Evolutionary conservation across 1,140 invertebrate genomes (phyloP), one percentile per base, ranked within the genome.

Genomic region (Trichogramma pretiosum): DNA sequence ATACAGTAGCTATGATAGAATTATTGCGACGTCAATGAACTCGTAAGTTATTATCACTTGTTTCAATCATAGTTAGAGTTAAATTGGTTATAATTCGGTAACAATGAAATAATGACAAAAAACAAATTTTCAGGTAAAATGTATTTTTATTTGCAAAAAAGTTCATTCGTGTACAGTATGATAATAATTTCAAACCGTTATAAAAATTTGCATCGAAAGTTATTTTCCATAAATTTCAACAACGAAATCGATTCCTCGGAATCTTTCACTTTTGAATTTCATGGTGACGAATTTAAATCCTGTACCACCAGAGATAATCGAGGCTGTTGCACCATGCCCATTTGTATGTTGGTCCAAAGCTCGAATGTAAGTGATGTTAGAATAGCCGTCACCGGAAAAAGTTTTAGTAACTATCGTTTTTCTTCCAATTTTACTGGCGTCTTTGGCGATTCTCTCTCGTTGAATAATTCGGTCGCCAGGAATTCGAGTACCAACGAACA

Each of bases 1-100:
- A 87, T 57, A 75, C 77, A 22, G 79, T 76, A 0, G 80, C 81
- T 1, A 61, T 84, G 18, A 73, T 76, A 50, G 84, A 84, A 13
- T 79, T 33, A 74, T 74, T 36, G 77, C 83, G 7, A 66, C 77
- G 22, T 71, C 88, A 32, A 74, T 76, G 52, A 78, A 73, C 80
- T 80, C 65, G 84, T 87, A 67, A 78, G 79, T 58, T 45, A 33
- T 42, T n/a, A n/a, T n/a, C n/a, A n/a, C n/a, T n/a, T 1, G 1
- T 13, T 28, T 28, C 23, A 28, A 16, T 13, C 26, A n/a, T 19
- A 10, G 7, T 22, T n/a, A n/a, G n/a, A n/a, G n/a, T n/a, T n/a
- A n/a, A n/a, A n/a, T n/a, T n/a, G n/a, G n/a, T n/a, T n/a, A n/a
- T n/a, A n/a, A n/a, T n/a, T n/a, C n/a, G n/a, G n/a, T n/a, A n/a